Conservation (phyloP, 2,797 vertebrate species). For the Hybognathus amarus region DNA sequence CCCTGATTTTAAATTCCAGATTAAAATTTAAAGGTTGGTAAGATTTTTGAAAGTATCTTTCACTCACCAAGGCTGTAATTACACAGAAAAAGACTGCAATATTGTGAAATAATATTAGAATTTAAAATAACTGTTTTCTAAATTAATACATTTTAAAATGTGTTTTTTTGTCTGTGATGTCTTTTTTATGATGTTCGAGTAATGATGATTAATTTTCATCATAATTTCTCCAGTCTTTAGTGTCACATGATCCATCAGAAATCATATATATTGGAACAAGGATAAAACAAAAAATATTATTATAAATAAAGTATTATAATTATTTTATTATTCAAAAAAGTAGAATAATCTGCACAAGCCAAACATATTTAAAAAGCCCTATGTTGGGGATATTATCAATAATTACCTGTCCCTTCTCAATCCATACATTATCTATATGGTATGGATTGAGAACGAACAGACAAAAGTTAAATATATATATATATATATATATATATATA, state of each 20-base stretch:
- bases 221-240: not conserved
- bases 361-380: not conserved
- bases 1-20: too few relatives aligned
- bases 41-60: not conserved
- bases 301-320: not conserved
- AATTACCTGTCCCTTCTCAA: not conserved
- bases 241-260: not conserved
- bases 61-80: not conserved
- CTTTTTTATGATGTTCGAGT: too few relatives aligned
- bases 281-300: not conserved
- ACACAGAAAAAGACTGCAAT: not conserved
- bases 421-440: not conserved
- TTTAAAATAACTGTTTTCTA: not conserved
- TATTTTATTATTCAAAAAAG: not conserved
- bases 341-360: not conserved
- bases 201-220: not conserved
- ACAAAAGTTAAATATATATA: too few relatives aligned
- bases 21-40: not conserved
- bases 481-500: too few relatives aligned
- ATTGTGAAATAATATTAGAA: not conserved
- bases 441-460: not conserved
- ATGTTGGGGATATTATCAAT: too few relatives aligned
- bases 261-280: not conserved
- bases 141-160: not conserved
- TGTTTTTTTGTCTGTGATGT: not conserved